A percentile compares a stretch with the other conserved stretches of the same genome.
These are phyloP conservation scores for Panurus biarmicus DNA, from an alignment of 2,113 vertebrate species.

Conservation along the genomic window DNA sequence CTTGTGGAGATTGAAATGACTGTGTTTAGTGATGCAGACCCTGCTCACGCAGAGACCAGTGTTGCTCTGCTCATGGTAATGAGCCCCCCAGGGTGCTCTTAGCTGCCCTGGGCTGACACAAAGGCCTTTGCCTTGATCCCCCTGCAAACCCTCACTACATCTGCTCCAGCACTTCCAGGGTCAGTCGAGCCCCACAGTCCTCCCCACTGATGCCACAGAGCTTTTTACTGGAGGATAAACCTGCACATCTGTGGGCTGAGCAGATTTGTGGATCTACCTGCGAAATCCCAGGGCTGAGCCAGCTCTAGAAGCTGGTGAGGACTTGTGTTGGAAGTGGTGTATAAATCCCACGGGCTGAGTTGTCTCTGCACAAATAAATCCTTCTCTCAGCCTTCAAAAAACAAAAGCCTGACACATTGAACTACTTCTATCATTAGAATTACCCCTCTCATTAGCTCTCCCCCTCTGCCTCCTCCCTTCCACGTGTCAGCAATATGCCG, in stretches of 20 bases:
- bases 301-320: background rate
- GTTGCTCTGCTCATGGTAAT: background rate
- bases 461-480: constrained; percentile 1
- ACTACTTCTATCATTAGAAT: constrained; percentile 44
- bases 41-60: background rate
- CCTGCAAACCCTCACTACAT: background rate
- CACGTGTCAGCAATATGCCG: background rate
- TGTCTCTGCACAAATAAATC: background rate
- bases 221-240: background rate
- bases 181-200: background rate
- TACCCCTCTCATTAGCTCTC: constrained; percentile 54
- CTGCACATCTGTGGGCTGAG: background rate
- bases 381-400: background rate
- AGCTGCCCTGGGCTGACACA: background rate
- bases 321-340: background rate
- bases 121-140: background rate
- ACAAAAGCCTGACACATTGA: constrained; percentile 31
- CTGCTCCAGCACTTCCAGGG: background rate
- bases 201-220: background rate
- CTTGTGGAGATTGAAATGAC: constrained; percentile 20
- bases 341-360: background rate
- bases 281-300: background rate
- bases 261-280: background rate
- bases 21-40: constrained; percentile 15
- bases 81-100: background rate